Base-by-base conservation (phyloP, 2,888 invertebrate genomes). In the Notodonta ziczac region DNA sequence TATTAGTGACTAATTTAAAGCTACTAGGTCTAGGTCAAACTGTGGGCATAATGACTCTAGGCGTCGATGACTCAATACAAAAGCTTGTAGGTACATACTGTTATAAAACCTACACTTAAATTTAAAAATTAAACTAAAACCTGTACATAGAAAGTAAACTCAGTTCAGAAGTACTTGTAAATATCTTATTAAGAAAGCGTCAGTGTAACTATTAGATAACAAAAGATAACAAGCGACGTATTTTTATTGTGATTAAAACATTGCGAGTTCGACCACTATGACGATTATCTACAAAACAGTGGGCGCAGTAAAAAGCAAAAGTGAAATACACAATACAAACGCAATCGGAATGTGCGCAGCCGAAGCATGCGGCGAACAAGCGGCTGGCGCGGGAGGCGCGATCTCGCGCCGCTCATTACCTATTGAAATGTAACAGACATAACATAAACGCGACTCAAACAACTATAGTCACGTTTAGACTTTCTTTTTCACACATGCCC, bases 401-500 rank as follows among this genome's bases (percentile, higher is more conserved):
- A 51, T 51, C 24, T 24, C 51, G 24, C 6, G 51, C 51, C 54
- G 32, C 44, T 60, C 64, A 69, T 71, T 71, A 67, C 67, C 69
- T 65, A 77, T 79, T 77, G 65, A 73, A 75, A 77, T 77, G 73
- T 77, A 74, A 61, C 66, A 66, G 57, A 65, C 70, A 73, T 72
- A 67, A 70, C 70, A 46, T 64, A 56, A 71, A 71, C 74, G 67
- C 73, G 70, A 62, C 70, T 73, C 66, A 78, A 82, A 80, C 77
- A 76, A 62, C 71, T 65, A 76, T 67, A 69, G 73, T 72, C 78
- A 80, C 78, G 78, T 80, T 72, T 69, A 67, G 56, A 84, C 92
- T 91, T 91, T 92, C 91, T 82, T 90, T 87, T 87, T 84, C 79
- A 83, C 82, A 80, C 84, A 82, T 81, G 77, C 76, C 74, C 76